These are phyloP conservation scores for Pelvicachromis taeniatus DNA, from an alignment of 2,113 vertebrate species.

Conservation along the genomic window DNA sequence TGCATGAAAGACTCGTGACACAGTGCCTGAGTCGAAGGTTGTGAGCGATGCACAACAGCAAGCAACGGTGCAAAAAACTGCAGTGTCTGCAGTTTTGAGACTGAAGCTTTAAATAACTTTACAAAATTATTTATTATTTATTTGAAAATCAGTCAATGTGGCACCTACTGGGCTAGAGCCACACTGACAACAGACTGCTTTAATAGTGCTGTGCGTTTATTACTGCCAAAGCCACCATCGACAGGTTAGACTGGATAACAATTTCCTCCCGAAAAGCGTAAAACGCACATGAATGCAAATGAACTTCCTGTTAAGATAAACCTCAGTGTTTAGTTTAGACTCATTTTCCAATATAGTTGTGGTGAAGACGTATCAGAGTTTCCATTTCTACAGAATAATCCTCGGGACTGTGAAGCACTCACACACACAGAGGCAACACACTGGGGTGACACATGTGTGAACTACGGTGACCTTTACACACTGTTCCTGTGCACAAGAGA, in stretches of 20 bases:
- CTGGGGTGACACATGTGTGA: constrained; percentile 9
- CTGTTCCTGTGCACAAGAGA: neutral
- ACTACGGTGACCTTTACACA: neutral
- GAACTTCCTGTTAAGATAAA: neutral
- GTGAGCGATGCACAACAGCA: neutral
- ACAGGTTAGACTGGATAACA: neutral
- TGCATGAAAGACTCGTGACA: neutral
- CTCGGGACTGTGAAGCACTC: neutral
- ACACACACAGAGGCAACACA: constrained; percentile 21
- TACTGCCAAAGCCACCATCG: neutral
- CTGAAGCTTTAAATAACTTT: neutral
- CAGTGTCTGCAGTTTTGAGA: neutral
- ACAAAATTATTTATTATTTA: neutral
- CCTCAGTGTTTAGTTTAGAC: neutral
- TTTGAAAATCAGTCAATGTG: neutral
- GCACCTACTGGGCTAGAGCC: neutral
- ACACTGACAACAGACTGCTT: neutral
- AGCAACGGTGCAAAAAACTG: too few species aligned
- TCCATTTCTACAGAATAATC: neutral
- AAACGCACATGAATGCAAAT: neutral
- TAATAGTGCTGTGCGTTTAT: accelerated
- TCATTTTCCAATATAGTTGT: neutral
- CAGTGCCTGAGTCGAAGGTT: neutral
- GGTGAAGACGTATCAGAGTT: neutral
- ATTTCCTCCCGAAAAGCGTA: neutral